A percentile compares a stretch with the other conserved stretches of the same genome.
Evolutionary conservation across 2,888 invertebrate genomes (phyloP).

Genomic region (Petrolisthes cinctipes): DNA sequence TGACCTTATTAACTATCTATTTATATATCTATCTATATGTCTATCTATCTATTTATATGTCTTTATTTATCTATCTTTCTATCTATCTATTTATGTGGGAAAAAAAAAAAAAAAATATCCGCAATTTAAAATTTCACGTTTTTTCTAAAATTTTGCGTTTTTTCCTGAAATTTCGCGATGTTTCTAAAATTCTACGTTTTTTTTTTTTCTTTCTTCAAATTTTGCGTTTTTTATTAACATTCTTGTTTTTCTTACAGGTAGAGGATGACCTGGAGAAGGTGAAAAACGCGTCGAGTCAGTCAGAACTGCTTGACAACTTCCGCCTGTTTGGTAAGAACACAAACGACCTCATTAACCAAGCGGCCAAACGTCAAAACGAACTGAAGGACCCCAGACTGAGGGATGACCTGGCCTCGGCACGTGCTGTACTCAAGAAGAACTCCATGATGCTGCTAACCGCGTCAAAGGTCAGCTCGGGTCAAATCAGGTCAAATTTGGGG

Average conservation of each 20-base stretch:
- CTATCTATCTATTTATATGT: too few relatives aligned
- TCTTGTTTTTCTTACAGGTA: too few relatives aligned
- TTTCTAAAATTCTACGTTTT: too few relatives aligned
- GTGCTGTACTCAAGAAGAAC: slow-evolving; percentile 96
- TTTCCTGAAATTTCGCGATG: too few relatives aligned
- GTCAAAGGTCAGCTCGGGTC: slow-evolving; percentile 85
- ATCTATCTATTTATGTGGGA: too few relatives aligned
- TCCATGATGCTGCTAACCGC: slow-evolving; percentile 95
- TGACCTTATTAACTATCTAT: slow-evolving; percentile 85
- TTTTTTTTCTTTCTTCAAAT: too few relatives aligned
- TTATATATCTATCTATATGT: too few relatives aligned
- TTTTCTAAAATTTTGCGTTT: too few relatives aligned
- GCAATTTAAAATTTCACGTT: too few relatives aligned
- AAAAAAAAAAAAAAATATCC: slow-evolving; percentile 88
- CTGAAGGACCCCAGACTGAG: slow-evolving; percentile 90
- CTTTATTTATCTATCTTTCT: too few relatives aligned
- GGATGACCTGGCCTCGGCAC: slow-evolving; percentile 94
- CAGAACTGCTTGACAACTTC: slow-evolving; percentile 90
- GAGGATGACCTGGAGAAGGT: slow-evolving; percentile 93
- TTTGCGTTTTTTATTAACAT: too few relatives aligned
- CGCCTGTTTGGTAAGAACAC: slow-evolving; percentile 87
- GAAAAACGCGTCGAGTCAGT: slow-evolving; percentile 78
- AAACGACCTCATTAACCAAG: slow-evolving; percentile 84
- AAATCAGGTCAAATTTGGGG: too few relatives aligned
- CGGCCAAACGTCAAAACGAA: slow-evolving; percentile 89